Conservation (phyloP, 2,113 vertebrate species). For the Pleuronectes platessa region DNA sequence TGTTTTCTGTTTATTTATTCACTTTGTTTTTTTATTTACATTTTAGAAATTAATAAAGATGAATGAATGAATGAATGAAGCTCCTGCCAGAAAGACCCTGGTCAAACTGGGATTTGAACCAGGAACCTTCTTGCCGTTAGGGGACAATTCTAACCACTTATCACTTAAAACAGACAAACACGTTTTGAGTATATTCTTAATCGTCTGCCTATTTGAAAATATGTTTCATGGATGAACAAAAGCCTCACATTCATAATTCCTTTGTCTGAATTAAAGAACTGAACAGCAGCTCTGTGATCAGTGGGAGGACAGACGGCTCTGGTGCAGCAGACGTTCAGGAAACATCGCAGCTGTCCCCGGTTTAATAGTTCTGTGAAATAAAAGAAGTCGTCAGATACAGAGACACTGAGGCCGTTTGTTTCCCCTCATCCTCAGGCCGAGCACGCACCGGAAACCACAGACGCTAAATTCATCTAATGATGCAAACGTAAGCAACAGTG, state of each 20-base stretch:
- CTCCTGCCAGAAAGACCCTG: no score
- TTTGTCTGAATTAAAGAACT: no score
- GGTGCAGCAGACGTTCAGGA: background rate
- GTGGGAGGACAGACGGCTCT: no score
- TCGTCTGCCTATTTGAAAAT: background rate
- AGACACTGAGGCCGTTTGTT: background rate
- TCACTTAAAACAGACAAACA: no score
- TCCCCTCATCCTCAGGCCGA: background rate
- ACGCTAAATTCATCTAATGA: conserved; percentile 39
- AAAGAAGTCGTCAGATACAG: background rate
- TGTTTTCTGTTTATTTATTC: no score
- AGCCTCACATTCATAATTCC: conserved; percentile 5
- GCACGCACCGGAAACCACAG: background rate
- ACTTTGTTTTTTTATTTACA: no score
- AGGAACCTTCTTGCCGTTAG: no score
- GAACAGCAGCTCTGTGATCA: no score
- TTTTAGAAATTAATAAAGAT: no score
- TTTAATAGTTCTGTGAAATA: background rate
- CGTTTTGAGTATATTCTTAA: background rate
- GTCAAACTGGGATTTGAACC: no score
- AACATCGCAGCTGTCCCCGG: background rate
- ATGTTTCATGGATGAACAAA: background rate
- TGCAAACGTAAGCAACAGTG: conserved; percentile 46
- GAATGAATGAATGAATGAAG: no score
- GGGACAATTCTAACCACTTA: no score